Base-by-base conservation (phyloP, 2,797 vertebrate genomes). In the Eutrigla gurnardus region DNA sequence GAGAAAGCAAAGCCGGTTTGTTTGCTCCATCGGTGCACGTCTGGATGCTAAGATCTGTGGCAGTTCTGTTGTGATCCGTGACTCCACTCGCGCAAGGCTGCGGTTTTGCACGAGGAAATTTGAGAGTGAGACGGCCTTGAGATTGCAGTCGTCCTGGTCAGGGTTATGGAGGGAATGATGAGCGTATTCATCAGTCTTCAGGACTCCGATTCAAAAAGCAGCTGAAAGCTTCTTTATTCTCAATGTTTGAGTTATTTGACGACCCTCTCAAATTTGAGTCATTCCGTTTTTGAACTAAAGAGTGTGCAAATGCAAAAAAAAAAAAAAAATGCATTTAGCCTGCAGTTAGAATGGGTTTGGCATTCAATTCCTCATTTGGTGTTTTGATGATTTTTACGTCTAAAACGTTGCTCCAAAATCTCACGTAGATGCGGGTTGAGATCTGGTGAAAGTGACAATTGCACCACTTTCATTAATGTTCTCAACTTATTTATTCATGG, bases 101-200 rank as follows among this genome's bases (percentile, higher is more conserved):
- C 3, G 39, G 82, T 86, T 83, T 53, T 82, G 70, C 65, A 67
- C 18, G 25, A 18, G 66, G 55, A 74, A 55, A 77, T 72, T 9
- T 74, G 59, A 78, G 69, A 62, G 53, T 18, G 25, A 60, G 63
- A 81, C 52, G 75, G 58, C 62, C 52, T 78, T 70, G 71, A 78
- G 78, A 70, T 25, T 82, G 33, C 10, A 80, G 70, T 80, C 17
- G 46, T 73, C 73, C 49, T 40, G 61, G n/a, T 65, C 13, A 3
- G 35, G 53, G 25, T 73, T 73, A 60, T 45, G 59, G 52, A 67
- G 70, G 65, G 36, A 63, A 61, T 52, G 72, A 80, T 68, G 54
- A 65, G 49, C 43, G 0, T 35, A 53, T 70, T 83, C 35, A 43
- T 79, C 77, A 33, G 18, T 62, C 52, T 46, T 25, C 40, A 61